Conservation (phyloP, 1,140 invertebrate genomes). For the Drosophila melanica region DNA sequence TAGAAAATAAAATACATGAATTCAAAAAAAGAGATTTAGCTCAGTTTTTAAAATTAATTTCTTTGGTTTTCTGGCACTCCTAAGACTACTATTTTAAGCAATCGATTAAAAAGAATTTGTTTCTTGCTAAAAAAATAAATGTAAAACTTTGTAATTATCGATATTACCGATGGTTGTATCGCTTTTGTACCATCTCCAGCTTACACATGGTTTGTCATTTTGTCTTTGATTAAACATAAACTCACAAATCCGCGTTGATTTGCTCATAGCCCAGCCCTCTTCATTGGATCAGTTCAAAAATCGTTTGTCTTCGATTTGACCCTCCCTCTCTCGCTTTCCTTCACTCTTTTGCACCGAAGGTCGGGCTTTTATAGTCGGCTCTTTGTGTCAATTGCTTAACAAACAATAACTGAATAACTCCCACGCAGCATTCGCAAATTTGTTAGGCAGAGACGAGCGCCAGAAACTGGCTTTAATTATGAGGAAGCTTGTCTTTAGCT, state of each 20-base stretch:
- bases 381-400: conserved; percentile 67
- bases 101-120: too few relatives aligned
- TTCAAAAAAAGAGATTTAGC: too few relatives aligned
- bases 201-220: background rate
- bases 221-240: background rate
- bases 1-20: background rate
- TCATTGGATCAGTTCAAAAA: conserved; percentile 41
- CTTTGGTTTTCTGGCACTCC: too few relatives aligned
- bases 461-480: background rate
- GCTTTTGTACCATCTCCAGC: background rate
- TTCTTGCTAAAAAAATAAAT: too few relatives aligned
- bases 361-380: conserved; percentile 39
- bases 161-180: background rate
- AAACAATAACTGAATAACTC: conserved; percentile 35
- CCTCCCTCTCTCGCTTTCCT: background rate
- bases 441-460: background rate
- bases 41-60: too few relatives aligned
- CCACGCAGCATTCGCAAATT: conserved; percentile 9
- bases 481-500: background rate
- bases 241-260: conserved; percentile 1
- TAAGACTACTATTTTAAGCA: too few relatives aligned
- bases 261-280: background rate
- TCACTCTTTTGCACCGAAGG: conserved; percentile 44
- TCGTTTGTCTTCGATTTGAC: conserved; percentile 2
- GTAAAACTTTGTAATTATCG: background rate